A percentile compares a stretch with the other conserved stretches of the same genome.
Conservation (phyloP, 2,888 invertebrate genomes). For the Chaitophorus viminalis region DNA sequence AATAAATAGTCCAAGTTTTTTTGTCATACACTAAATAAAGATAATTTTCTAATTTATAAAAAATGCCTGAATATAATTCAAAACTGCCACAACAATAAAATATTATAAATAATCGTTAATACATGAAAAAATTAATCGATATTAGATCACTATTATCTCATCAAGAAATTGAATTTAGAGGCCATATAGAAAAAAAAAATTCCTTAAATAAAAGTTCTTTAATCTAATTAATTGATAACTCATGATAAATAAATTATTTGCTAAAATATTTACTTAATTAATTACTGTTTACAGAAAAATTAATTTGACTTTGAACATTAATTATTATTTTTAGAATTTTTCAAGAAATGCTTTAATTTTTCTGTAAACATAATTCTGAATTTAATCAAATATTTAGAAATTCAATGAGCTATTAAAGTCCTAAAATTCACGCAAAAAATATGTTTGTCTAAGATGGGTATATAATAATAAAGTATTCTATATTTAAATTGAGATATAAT, state of each 20-base stretch:
- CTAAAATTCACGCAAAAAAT: too few relatives aligned
- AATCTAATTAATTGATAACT: neutral
- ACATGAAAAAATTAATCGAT: too few relatives aligned
- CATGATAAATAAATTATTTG: too few relatives aligned
- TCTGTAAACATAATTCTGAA: neutral
- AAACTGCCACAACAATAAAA: too few relatives aligned
- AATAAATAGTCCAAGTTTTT: neutral
- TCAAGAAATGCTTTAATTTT: constrained; percentile 10
- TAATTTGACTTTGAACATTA: too few relatives aligned
- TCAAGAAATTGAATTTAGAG: constrained; percentile 17
- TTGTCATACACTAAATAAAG: neutral
- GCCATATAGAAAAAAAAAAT: constrained; percentile 1
- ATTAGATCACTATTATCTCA: too few relatives aligned
- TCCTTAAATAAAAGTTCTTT: constrained; percentile 5
- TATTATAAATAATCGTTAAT: too few relatives aligned
- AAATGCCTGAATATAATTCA: too few relatives aligned
- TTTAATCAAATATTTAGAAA: neutral
- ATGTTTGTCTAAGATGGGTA: too few relatives aligned
- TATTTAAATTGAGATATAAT: too few relatives aligned
- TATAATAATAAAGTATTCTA: too few relatives aligned
- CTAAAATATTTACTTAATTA: neutral
- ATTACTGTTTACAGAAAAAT: neutral
- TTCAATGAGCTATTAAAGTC: neutral
- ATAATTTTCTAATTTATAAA: neutral
- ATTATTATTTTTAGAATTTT: neutral